Conservation (phyloP, 2,113 vertebrate species). For the Stomatorhinus ivindoensis region DNA sequence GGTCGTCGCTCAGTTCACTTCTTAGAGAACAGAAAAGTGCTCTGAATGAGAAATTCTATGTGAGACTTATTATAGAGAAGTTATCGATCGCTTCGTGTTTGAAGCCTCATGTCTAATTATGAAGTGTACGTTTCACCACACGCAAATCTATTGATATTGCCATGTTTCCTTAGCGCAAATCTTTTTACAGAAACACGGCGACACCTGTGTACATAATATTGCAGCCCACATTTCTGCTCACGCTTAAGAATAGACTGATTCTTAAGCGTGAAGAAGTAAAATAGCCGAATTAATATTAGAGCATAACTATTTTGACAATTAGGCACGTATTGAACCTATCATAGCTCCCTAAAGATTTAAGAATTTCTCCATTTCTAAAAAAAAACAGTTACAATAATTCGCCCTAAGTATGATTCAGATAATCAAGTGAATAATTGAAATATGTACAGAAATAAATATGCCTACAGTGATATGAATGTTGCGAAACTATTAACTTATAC, state of each 20-base stretch:
- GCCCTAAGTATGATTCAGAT: not conserved
- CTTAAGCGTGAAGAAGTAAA: not conserved
- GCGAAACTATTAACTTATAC: not conserved
- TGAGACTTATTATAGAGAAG: not conserved
- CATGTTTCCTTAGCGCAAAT: not conserved
- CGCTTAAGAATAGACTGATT: not conserved
- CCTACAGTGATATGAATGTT: not conserved
- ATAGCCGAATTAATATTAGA: not conserved
- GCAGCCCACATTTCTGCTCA: not conserved
- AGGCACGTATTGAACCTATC: not conserved
- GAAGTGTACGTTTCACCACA: not conserved
- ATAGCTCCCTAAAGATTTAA: not conserved
- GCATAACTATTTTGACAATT: not conserved
- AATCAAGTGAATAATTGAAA: not conserved
- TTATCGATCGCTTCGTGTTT: not conserved
- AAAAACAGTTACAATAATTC: not conserved
- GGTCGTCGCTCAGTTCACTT: constrained; percentile 20
- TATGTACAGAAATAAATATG: not conserved
- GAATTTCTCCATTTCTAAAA: not conserved
- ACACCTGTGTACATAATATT: not conserved
- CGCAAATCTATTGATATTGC: not conserved
- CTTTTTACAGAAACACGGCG: not conserved
- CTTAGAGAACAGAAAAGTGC: not conserved
- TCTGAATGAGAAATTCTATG: not conserved
- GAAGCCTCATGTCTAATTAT: not conserved